Evolutionary conservation across 2,888 invertebrate species (phyloP).

Genomic region (Hemistola chrysoprasaria): DNA sequence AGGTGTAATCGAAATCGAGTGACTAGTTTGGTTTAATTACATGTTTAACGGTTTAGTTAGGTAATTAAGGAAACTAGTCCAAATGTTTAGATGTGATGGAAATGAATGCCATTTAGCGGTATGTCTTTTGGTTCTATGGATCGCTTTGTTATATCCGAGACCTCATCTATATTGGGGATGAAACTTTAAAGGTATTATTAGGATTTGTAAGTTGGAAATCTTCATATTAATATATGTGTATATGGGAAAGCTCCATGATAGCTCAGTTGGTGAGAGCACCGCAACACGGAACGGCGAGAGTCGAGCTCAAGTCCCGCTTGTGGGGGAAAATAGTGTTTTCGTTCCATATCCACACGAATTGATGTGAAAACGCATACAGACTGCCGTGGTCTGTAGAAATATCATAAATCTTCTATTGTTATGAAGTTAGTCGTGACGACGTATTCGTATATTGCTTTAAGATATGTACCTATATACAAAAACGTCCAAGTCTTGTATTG

Average conservation of each 20-base stretch:
- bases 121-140: constrained; percentile 44
- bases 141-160: constrained; percentile 27
- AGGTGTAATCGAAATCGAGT: constrained; percentile 56
- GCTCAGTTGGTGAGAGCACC: no score
- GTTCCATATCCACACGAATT: no score
- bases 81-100: constrained; percentile 77
- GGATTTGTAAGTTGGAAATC: constrained; percentile 28
- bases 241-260: no score
- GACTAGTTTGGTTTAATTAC: constrained; percentile 79
- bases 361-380: no score
- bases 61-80: constrained; percentile 81
- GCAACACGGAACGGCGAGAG: no score
- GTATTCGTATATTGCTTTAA: constrained; percentile 1
- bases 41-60: constrained; percentile 67
- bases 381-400: no score
- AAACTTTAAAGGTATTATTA: constrained; percentile 38
- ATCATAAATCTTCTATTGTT: no score
- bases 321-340: no score
- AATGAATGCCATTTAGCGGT: constrained; percentile 71
- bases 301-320: no score
- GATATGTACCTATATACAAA: constrained; percentile 6
- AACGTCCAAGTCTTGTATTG: constrained; percentile 6
- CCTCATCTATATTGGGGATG: constrained; percentile 35
- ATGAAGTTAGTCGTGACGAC: not conserved
- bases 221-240: no score